Evolutionary conservation across 1,140 invertebrate species (phyloP), one percentile per base, ranked within the genome.

Genomic region (Dendroctonus valens): DNA sequence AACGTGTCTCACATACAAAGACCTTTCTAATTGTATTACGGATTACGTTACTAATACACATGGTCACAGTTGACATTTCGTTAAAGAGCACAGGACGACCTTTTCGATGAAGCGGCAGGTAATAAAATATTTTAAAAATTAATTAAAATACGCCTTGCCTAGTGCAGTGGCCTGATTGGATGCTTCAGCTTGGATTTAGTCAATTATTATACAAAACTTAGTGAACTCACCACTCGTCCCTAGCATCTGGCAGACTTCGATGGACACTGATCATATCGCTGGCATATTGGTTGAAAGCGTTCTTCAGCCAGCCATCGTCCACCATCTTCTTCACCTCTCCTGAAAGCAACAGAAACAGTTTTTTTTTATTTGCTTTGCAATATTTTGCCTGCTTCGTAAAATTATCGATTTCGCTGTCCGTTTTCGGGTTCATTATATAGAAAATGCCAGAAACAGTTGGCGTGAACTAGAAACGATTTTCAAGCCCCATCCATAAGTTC

Each of bases 251-350:
- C 65, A 99, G 83, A 53, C 86, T 87, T 69, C 97, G 84, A 75
- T 96, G 91, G 44, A 99, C 86, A n/a, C 96, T 98, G 76, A 99
- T 98, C 79, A 97, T 84, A 82, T 99, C 97, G 77, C 95, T 97
- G 66, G 88, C 93, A 78, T 98, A 99, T 80, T 99, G 95, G 85
- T 99, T 99, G 80, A 99, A 99, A 5, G 96, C 97, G 80, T 99
- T 99, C 74, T 96, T 94, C 75, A 90, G 83, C 94, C 96, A 99
- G 11, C 97, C 97, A 68, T 94, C 89, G 68, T 97, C 92, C 26
- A 96, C 94, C 60, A 93, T 85, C 71, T 89, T 88, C 75, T 94
- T 91, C 67, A 93, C 88, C 63, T 95, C 93, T 0, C 85, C 85
- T 60, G 86, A 81, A 74, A 76, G 26, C 26, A 26, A 26, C 1